Conservation (phyloP, 2,113 vertebrate species). For the Empidonax alnorum region DNA sequence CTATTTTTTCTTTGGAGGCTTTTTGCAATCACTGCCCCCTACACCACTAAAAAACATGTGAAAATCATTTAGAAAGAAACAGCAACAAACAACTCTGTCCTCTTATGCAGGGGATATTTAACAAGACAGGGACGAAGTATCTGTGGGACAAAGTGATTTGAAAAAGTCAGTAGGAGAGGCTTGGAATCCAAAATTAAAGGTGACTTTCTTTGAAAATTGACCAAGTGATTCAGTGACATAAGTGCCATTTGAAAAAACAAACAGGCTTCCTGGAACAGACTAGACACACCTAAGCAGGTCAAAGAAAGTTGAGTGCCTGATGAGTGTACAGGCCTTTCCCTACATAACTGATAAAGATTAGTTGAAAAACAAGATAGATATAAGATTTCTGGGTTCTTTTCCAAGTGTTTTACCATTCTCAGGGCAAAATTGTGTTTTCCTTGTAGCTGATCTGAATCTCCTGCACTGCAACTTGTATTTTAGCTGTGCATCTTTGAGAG, state of each 20-base stretch:
- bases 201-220: neutral
- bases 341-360: neutral
- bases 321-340: neutral
- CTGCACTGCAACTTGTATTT: neutral
- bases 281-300: neutral
- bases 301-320: neutral
- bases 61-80: neutral
- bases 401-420: neutral
- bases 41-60: neutral
- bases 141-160: neutral
- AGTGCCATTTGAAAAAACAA: neutral
- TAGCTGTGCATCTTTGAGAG: neutral
- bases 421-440: neutral
- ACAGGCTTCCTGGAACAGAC: neutral
- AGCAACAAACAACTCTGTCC: neutral
- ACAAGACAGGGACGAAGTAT: neutral
- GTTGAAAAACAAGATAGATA: neutral
- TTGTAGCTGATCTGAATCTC: neutral
- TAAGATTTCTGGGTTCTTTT: neutral
- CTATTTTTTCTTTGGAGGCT: neutral
- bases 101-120: neutral
- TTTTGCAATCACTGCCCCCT: neutral
- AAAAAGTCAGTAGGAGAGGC: neutral
- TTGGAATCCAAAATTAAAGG: neutral
- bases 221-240: neutral